phyloP scores from a whole-genome alignment of 2,797 vertebrate species.

The Eurystomus glaucurus region DNA sequence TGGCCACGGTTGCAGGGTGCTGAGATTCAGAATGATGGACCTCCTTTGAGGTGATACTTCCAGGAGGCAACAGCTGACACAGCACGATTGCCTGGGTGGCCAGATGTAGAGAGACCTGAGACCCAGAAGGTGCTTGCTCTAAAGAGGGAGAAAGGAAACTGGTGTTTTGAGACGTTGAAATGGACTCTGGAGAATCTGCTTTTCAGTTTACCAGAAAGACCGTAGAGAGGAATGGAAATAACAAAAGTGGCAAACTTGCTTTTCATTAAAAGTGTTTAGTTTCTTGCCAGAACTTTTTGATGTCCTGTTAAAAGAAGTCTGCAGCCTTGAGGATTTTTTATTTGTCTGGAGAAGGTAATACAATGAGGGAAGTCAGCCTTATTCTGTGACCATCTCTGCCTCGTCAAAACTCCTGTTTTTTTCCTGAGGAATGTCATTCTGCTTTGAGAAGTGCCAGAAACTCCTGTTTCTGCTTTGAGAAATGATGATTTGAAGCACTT shows the following conservation, averaged over 20 bases:
- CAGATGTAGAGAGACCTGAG: background rate
- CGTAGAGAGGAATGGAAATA: background rate
- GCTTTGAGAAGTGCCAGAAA: background rate
- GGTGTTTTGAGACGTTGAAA: background rate
- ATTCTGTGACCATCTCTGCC: background rate
- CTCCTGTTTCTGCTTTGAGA: background rate
- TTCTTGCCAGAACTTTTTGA: background rate
- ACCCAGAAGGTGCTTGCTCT: background rate
- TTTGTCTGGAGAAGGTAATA: background rate
- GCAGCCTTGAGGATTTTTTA: background rate
- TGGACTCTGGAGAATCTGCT: background rate
- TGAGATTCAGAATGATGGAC: background rate
- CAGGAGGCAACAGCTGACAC: background rate
- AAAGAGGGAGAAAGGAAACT: background rate
- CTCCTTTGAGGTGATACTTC: background rate
- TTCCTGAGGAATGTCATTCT: background rate
- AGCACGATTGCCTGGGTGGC: rapidly evolving
- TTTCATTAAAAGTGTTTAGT: background rate
- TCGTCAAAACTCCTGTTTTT: background rate
- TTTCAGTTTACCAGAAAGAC: background rate
- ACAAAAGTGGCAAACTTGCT: background rate
- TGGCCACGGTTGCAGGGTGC: background rate
- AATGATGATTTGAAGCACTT: rapidly evolving
- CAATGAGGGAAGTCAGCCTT: background rate
- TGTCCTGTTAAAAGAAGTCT: background rate